Conservation (phyloP, 2,113 vertebrate species). For the Lepidiolamprologus cunningtoni region DNA sequence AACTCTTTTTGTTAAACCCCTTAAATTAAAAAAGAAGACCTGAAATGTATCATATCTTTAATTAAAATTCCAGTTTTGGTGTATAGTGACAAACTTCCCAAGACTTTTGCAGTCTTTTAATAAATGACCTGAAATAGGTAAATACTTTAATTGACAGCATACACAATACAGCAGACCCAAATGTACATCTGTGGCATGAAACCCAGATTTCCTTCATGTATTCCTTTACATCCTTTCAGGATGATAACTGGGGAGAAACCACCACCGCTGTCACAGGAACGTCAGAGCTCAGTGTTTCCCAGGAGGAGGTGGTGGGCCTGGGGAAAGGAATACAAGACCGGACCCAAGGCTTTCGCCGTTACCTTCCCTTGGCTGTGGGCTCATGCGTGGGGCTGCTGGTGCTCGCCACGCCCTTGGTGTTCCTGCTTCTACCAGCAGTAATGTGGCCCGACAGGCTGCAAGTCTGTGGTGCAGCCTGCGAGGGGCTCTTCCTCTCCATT, state of each 20-base stretch:
- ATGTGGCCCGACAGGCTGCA: constrained; percentile 86
- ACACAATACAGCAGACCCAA: background rate
- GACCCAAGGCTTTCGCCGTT: constrained; percentile 77
- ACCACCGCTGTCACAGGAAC: constrained; percentile 90
- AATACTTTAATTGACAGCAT: background rate
- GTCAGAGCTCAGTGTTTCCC: constrained; percentile 88
- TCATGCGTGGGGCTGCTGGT: constrained; percentile 79
- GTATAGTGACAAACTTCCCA: background rate
- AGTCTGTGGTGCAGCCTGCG: constrained; percentile 85
- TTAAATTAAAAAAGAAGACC: background rate
- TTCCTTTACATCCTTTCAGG: constrained; percentile 56
- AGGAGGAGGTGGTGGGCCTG: constrained; percentile 84
- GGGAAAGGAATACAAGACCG: constrained; percentile 80
- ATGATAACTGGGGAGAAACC: constrained; percentile 94
- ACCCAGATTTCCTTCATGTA: background rate
- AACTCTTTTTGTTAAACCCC: background rate
- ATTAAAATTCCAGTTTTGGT: background rate
- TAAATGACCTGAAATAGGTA: background rate
- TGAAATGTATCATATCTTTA: background rate
- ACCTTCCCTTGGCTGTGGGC: constrained; percentile 79
- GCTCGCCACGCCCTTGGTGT: constrained; percentile 85
- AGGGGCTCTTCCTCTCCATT: constrained; percentile 93
- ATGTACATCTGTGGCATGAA: background rate
- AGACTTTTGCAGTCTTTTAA: background rate
- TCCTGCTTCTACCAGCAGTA: constrained; percentile 84